Conservation (phyloP, 2,113 vertebrate genomes). For the Amazona guildingii region DNA sequence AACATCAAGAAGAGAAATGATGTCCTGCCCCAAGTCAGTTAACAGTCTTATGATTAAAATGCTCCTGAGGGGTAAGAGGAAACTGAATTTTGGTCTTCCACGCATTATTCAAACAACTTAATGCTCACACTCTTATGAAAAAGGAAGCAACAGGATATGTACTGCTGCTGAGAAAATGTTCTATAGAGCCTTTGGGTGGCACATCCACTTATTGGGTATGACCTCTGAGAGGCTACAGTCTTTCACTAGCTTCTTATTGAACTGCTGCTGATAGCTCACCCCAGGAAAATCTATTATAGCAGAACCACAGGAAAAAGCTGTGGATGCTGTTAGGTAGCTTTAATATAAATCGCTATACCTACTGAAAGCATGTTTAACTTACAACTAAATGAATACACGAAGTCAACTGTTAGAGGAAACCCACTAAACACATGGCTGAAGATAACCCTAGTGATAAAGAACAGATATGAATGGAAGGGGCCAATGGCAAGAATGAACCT, state of each 20-base stretch:
- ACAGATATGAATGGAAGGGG: not conserved
- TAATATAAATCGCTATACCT: not conserved
- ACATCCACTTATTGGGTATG: not conserved
- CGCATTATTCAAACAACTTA: not conserved
- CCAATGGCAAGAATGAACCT: not conserved
- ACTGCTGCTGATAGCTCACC: not conserved
- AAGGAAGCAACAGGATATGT: not conserved
- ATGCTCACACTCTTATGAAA: accelerated
- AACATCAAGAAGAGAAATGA: not conserved
- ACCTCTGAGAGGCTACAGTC: not conserved
- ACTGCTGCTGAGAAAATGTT: not conserved
- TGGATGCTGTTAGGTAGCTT: not conserved
- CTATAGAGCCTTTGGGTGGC: not conserved
- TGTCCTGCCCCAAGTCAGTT: not conserved
- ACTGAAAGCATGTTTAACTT: not conserved
- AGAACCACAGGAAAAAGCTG: not conserved
- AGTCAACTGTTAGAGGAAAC: not conserved
- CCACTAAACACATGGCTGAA: not conserved
- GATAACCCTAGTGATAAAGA: not conserved
- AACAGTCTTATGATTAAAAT: not conserved
- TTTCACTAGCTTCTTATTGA: not conserved
- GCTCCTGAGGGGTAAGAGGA: not conserved
- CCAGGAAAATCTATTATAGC: not conserved
- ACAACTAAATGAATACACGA: not conserved
- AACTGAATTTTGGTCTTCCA: not conserved